phyloP scores from a whole-genome alignment of 2,113 vertebrate species.

The Leiothrix lutea region DNA sequence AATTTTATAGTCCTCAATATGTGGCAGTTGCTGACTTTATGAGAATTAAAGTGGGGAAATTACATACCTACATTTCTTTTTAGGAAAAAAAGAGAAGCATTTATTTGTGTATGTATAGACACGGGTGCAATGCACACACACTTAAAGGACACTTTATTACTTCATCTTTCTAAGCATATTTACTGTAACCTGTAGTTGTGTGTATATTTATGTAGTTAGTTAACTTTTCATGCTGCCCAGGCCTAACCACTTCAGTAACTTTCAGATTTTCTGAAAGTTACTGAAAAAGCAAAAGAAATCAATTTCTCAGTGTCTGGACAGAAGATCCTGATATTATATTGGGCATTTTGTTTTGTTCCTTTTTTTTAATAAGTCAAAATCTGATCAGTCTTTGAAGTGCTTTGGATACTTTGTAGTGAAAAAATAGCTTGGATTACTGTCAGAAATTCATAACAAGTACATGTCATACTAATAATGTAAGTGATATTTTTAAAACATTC shows the following conservation, averaged over 20 bases:
- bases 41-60: background rate
- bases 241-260: background rate
- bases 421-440: conserved; percentile 8
- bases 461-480: conserved; percentile 35
- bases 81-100: background rate
- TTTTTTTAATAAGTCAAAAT: background rate
- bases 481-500: conserved; percentile 50
- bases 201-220: background rate
- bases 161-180: background rate
- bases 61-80: background rate
- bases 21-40: background rate
- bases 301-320: background rate
- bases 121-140: background rate
- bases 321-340: background rate
- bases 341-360: background rate
- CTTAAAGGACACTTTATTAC: background rate
- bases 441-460: conserved; percentile 34
- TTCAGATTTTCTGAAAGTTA: background rate
- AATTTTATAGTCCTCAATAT: background rate
- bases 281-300: background rate
- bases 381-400: background rate
- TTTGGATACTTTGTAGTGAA: background rate
- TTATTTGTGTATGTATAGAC: background rate
- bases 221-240: background rate
- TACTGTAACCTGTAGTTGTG: background rate